phyloP scores from a whole-genome alignment of 2,113 vertebrate genomes.

The Callaeas wilsoni region DNA sequence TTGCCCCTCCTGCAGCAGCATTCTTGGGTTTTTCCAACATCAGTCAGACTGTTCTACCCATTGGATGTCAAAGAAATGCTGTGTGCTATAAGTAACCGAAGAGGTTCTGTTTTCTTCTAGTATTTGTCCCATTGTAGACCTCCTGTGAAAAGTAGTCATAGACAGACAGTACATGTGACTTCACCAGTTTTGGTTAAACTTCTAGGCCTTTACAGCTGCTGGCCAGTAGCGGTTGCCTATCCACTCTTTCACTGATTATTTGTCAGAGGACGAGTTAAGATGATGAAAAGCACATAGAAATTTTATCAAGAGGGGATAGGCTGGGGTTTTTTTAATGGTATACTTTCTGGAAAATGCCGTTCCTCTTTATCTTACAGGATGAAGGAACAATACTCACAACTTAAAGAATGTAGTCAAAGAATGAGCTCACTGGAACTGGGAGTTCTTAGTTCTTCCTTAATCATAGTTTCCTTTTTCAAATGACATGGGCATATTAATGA shows the following conservation, averaged over 20 bases:
- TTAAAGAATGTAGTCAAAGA: neutral
- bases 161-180: too few relatives aligned
- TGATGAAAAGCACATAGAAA: neutral
- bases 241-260: neutral
- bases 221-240: neutral
- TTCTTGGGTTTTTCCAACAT: neutral
- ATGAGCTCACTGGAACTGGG: neutral
- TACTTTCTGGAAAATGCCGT: neutral
- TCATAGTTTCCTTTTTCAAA: neutral
- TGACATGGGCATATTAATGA: neutral
- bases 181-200: neutral
- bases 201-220: neutral
- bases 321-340: neutral
- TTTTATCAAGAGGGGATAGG: neutral
- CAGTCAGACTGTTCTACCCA: neutral
- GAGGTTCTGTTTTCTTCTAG: neutral
- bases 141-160: neutral
- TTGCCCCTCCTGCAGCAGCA: accelerated
- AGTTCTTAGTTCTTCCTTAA: neutral
- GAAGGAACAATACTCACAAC: neutral
- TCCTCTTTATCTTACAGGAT: neutral
- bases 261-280: neutral
- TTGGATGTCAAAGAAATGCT: neutral
- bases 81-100: neutral
- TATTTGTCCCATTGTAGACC: neutral